Evolutionary conservation across 2,888 invertebrate genomes (phyloP).

Genomic region (Troides oblongomaculatus): DNA sequence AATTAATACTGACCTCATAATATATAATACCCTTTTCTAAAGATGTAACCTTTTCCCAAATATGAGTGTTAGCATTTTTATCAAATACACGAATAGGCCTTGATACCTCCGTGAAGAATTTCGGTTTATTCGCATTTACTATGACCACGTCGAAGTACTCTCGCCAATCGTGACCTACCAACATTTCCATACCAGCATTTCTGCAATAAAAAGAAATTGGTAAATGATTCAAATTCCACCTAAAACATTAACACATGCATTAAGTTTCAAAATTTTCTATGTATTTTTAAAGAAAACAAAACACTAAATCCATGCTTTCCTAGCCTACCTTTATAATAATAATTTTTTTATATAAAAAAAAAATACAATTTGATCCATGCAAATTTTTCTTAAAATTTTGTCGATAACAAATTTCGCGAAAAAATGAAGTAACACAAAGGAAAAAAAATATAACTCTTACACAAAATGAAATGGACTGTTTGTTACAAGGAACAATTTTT

Average conservation of each 20-base stretch:
- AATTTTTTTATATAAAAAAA: background rate
- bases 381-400: background rate
- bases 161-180: conserved; percentile 94
- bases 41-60: conserved; percentile 94
- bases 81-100: conserved; percentile 95
- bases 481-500: conserved; percentile 96
- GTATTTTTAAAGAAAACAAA: no score
- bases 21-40: conserved; percentile 94
- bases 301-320: no score
- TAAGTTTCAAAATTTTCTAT: no score
- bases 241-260: no score
- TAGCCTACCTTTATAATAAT: no score
- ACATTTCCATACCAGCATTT: conserved; percentile 93
- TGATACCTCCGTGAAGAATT: conserved; percentile 95
- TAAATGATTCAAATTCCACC: no score
- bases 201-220: conserved; percentile 65
- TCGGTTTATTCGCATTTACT: conserved; percentile 96
- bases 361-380: background rate
- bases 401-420: background rate
- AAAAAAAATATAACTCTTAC: conserved; percentile 75
- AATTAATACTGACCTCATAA: conserved; percentile 85
- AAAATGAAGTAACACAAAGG: background rate
- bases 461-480: conserved; percentile 98
- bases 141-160: conserved; percentile 96
- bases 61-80: conserved; percentile 87